Evolutionary conservation across 2,888 invertebrate species (phyloP).

Genomic region (Tiliacea aurago): DNA sequence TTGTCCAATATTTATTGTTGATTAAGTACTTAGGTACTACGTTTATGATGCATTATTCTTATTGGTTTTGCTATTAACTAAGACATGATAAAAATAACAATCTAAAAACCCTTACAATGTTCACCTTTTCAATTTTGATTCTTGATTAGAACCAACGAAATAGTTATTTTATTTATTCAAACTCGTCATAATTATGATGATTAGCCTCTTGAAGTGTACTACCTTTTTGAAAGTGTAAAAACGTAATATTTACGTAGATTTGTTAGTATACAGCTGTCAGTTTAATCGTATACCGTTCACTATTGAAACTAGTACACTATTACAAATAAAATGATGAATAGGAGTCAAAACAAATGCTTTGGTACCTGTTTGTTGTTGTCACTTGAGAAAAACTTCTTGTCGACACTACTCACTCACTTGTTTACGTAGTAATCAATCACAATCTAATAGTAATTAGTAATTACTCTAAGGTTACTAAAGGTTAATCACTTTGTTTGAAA

Average conservation of each 20-base stretch:
- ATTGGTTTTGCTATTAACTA: neutral
- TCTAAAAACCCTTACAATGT: neutral
- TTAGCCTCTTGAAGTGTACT: no score
- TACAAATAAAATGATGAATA: neutral
- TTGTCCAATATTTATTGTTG: neutral
- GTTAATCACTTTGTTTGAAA: no score
- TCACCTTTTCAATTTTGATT: neutral
- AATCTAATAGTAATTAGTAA: no score
- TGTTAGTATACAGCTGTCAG: neutral
- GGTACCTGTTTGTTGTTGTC: conserved; percentile 2
- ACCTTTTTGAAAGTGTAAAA: no score
- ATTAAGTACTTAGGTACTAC: neutral
- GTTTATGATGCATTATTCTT: neutral
- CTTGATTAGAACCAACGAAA: neutral
- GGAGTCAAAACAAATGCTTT: neutral
- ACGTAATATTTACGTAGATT: neutral
- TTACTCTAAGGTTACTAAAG: no score
- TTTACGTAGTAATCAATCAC: no score
- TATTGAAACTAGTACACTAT: no score
- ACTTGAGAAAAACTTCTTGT: neutral
- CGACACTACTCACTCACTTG: neutral
- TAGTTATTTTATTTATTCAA: neutral
- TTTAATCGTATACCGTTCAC: neutral
- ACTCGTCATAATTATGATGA: no score
- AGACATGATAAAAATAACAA: neutral